Evolutionary conservation across 2,797 vertebrate species (phyloP).

Genomic region (Microctenopoma steveboyesi): DNA sequence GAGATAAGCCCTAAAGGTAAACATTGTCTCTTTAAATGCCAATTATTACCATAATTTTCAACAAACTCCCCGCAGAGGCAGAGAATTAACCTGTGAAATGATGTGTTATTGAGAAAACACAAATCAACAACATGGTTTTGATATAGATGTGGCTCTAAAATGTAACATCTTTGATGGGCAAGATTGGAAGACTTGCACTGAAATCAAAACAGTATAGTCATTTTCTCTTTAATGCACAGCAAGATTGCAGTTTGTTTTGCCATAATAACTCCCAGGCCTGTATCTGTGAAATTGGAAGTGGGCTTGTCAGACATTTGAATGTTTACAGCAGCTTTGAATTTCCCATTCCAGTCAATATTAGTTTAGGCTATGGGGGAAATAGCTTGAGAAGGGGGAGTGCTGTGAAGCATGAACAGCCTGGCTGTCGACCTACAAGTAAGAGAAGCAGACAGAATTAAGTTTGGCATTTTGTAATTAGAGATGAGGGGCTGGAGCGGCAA

Average conservation of each 20-base stretch:
- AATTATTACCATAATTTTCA: slow-evolving; percentile 71
- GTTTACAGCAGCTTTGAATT: slow-evolving; percentile 80
- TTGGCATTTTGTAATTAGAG: slow-evolving; percentile 84
- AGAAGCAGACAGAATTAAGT: slow-evolving; percentile 70
- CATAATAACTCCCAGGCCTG: slow-evolving; percentile 67
- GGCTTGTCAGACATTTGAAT: slow-evolving; percentile 78
- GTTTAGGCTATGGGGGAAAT: slow-evolving; percentile 73
- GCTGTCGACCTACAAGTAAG: slow-evolving; percentile 70
- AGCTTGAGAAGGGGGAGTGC: slow-evolving; percentile 64
- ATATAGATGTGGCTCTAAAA: slow-evolving; percentile 42
- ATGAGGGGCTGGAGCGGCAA: slow-evolving; percentile 68
- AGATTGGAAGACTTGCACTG: slow-evolving; percentile 45
- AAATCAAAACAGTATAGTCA: slow-evolving; percentile 43
- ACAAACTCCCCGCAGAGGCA: slow-evolving; percentile 49
- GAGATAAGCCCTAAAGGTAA: slow-evolving; percentile 77
- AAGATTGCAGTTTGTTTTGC: slow-evolving; percentile 66
- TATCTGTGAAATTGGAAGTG: slow-evolving; percentile 80
- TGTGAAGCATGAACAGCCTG: slow-evolving; percentile 79
- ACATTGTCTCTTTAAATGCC: slow-evolving; percentile 69
- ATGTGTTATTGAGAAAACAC: slow-evolving; percentile 50
- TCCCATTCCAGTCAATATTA: slow-evolving; percentile 81
- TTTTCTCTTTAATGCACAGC: slow-evolving; percentile 40
- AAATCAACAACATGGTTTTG: slow-evolving; percentile 45
- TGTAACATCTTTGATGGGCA: slow-evolving; percentile 15
- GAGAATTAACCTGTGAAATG: slow-evolving; percentile 61